Evolutionary conservation across 2,797 vertebrate species (phyloP).

Genomic region (Sebastes umbrosus): DNA sequence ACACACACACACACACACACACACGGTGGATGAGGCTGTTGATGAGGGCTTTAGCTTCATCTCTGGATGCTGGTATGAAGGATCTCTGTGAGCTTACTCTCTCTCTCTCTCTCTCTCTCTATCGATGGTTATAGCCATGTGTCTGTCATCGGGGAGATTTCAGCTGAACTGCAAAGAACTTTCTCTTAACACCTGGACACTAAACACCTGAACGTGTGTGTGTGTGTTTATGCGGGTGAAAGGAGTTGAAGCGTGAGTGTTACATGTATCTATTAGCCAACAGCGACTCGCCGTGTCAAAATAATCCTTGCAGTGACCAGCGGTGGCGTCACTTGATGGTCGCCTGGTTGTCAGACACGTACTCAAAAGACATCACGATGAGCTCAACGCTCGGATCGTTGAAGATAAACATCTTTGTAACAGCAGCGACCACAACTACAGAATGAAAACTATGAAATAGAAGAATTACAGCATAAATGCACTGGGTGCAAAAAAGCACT

Average conservation of each 20-base stretch:
- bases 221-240: conserved; percentile 23
- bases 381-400: not conserved
- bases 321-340: conserved; percentile 34
- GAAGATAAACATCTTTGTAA: not conserved
- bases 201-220: conserved; percentile 1
- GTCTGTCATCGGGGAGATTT: conserved; percentile 66
- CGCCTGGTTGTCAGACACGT: conserved; percentile 22
- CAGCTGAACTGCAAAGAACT: conserved; percentile 45
- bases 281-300: conserved; percentile 58
- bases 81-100: conserved; percentile 17
- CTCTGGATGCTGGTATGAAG: conserved; percentile 55
- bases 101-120: not conserved
- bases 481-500: not conserved
- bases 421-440: not conserved
- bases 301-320: conserved; percentile 63
- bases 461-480: not conserved
- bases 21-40: conserved; percentile 36
- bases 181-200: conserved; percentile 68
- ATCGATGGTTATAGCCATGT: not conserved
- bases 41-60: conserved; percentile 57
- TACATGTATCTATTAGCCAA: conserved; percentile 70
- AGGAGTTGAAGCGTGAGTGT: conserved; percentile 46
- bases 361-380: not conserved
- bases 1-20: not conserved
- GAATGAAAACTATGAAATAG: not conserved